Conservation (phyloP, 2,113 vertebrate species). For the Myiozetetes cayanensis region DNA sequence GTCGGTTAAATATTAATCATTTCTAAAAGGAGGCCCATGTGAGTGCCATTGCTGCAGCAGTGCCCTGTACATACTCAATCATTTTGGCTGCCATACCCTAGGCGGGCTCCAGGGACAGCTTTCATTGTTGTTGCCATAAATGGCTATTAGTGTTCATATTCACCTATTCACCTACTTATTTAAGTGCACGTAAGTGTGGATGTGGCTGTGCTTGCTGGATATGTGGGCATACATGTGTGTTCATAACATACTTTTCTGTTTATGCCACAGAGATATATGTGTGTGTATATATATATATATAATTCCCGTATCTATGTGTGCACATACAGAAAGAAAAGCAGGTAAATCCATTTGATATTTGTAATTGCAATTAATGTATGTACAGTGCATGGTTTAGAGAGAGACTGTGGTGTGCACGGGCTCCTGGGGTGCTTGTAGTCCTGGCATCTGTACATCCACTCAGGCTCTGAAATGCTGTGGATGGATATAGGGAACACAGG, state of each 20-base stretch:
- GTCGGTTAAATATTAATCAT: slow-evolving; percentile 72
- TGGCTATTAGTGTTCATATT: slow-evolving; percentile 49
- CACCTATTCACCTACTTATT: slow-evolving; percentile 39
- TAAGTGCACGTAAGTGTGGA: background rate
- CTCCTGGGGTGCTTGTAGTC: background rate
- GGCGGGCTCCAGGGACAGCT: slow-evolving; percentile 41
- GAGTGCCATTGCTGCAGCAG: slow-evolving; percentile 52
- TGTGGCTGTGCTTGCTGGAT: background rate
- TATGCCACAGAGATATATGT: fast-evolving
- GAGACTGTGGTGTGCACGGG: fast-evolving
- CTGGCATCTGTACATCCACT: background rate
- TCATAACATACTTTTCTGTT: background rate
- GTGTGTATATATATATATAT: background rate
- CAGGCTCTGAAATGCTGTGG: background rate
- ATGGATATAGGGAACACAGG: fast-evolving
- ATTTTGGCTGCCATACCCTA: slow-evolving; percentile 55
- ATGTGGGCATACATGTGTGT: fast-evolving
- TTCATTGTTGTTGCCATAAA: slow-evolving; percentile 67
- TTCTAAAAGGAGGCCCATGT: slow-evolving; percentile 62
- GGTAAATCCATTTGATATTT: background rate
- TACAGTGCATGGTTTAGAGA: background rate
- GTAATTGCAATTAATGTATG: background rate
- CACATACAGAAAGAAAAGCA: background rate
- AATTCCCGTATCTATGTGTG: background rate
- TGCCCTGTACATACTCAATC: slow-evolving; percentile 61